Percentiles rank a stretch among this genome's conserved stretches.
Evolutionary conservation across 1,140 invertebrate genomes (phyloP).

Genomic region (Muscidifurax raptorellus): DNA sequence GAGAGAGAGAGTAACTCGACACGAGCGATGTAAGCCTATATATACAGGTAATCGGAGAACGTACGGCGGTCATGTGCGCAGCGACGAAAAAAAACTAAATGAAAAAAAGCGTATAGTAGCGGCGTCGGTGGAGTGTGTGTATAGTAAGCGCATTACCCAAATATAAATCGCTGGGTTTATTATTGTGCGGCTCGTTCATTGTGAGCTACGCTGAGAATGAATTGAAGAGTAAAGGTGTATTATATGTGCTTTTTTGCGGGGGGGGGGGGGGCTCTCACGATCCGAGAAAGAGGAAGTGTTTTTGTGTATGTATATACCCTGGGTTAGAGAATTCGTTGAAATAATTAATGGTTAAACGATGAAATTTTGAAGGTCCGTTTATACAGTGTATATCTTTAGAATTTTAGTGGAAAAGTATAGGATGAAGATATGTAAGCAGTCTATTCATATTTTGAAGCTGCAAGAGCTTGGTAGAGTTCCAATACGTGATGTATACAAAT

Average conservation of each 20-base stretch:
- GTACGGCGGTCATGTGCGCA: neutral
- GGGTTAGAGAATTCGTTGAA: too few species aligned
- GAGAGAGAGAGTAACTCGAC: constrained; percentile 12
- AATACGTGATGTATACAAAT: too few species aligned
- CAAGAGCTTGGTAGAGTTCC: too few species aligned
- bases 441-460: too few species aligned
- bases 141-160: neutral
- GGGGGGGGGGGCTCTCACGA: too few species aligned
- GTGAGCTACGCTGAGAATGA: neutral
- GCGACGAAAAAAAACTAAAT: neutral
- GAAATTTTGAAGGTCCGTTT: too few species aligned
- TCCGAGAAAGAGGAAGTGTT: too few species aligned
- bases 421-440: too few species aligned
- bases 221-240: neutral
- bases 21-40: neutral
- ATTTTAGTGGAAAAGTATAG: too few species aligned
- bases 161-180: neutral
- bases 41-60: constrained; percentile 12
- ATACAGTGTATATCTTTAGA: too few species aligned
- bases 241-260: neutral
- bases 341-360: too few species aligned
- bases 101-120: neutral
- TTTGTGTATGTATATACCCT: too few species aligned
- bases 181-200: neutral
- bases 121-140: neutral